A percentile compares a stretch with the other conserved stretches of the same genome.
Conservation (phyloP, 1,140 invertebrate genomes). For the Drosophila mauritiana region DNA sequence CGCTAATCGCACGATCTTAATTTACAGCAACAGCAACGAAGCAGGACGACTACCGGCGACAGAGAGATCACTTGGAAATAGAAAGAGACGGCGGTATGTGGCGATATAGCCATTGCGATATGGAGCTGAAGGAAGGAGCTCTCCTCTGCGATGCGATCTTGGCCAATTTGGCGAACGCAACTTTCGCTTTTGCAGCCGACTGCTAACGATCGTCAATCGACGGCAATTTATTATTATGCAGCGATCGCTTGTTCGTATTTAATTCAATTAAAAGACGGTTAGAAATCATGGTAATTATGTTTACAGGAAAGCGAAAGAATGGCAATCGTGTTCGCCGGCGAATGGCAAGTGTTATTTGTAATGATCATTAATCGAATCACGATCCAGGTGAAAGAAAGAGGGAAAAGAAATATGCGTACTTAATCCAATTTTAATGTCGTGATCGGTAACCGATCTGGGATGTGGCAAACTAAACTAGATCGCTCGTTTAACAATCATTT, state of each 20-base stretch:
- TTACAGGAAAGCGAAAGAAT: slow-evolving; percentile 19
- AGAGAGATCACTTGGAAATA: slow-evolving; percentile 15
- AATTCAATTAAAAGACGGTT: slow-evolving; percentile 81
- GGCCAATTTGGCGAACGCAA: slow-evolving; percentile 75
- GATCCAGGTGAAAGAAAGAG: neutral
- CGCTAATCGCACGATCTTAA: slow-evolving; percentile 82
- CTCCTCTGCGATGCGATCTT: slow-evolving; percentile 41
- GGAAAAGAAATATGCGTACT: neutral
- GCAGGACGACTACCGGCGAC: slow-evolving; percentile 60
- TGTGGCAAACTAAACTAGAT: slow-evolving; percentile 9
- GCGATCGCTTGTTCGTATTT: slow-evolving; percentile 70
- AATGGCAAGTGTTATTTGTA: slow-evolving; percentile 44
- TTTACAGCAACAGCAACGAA: slow-evolving; percentile 69
- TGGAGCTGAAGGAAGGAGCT: slow-evolving; percentile 7
- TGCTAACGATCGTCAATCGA: slow-evolving; percentile 80
- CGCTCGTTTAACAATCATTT: slow-evolving; percentile 19
- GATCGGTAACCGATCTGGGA: slow-evolving; percentile 12
- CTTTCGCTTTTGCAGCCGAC: slow-evolving; percentile 67
- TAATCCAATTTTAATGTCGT: slow-evolving; percentile 33
- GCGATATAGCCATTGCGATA: slow-evolving; percentile 13
- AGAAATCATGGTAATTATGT: slow-evolving; percentile 78
- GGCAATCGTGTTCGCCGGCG: neutral
- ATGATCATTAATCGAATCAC: slow-evolving; percentile 37
- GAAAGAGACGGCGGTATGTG: neutral
- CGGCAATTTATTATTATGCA: slow-evolving; percentile 81